Base-by-base conservation (phyloP, 2,888 invertebrate genomes). In the Eupithecia subumbrata region DNA sequence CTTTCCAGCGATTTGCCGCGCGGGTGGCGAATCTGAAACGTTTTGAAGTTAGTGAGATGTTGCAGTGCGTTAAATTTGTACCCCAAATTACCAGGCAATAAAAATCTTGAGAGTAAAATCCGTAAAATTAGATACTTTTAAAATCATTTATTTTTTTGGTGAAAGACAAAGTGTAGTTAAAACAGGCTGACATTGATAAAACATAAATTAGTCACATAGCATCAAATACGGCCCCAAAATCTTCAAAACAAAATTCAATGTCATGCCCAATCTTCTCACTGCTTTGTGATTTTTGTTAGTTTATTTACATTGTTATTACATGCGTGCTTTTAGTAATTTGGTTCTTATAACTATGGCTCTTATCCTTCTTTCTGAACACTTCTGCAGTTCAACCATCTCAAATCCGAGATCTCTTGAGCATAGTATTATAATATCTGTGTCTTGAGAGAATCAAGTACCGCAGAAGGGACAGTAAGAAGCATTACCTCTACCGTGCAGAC, bases 1-100 rank as follows among this genome's bases (percentile, higher is more conserved):
- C 97, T 97, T 91, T 98, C 98, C 82, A 98, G 95, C 30, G 98
- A 98, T 92, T 98, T 98, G 69, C 98, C 98, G 83, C 98, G 96
- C 73, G 97, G 97, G 84, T 97, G 97, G 86, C 97, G 96, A 83
- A 97, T 97, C 97, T 97, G 95, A n/a, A 67, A 67, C 18, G n/a
- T 9, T 67, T 40, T 67, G 18, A 25, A n/a, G 40, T n/a, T 40
- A 16, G 22, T 67, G 37, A 67, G n/a, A 11, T n/a, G 18, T 11
- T 67, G 66, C 18, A n/a, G 34, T n/a, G 18, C 12, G 37, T 11
- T 40, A 37, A 12, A 18, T 12, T n/a, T 40, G 14, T 43, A 25
- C 43, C 66, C 68, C 68, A 45, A 68, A 68, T 22, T 68, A 43
- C 68, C 43, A 68, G 68, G 43, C 68, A 68, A 37, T 67, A 67